These are phyloP conservation scores for Ischnura elegans DNA, from an alignment of 2,888 invertebrate species.

Conservation along the genomic window DNA sequence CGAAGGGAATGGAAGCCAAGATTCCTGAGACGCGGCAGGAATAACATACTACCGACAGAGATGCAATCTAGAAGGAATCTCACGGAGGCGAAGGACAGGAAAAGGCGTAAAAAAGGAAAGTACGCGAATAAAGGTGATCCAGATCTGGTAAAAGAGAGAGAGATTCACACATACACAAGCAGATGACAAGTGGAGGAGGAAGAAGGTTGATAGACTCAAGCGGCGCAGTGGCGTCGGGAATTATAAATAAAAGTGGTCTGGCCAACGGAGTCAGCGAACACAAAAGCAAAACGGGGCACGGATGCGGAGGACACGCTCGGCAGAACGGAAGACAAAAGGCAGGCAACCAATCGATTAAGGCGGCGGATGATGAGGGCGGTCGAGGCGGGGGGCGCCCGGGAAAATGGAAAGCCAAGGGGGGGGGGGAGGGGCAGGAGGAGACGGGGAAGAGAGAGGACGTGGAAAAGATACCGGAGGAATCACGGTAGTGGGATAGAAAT, in stretches of 20 bases:
- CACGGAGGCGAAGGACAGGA: neutral
- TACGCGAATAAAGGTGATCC: neutral
- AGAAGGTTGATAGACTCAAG: neutral
- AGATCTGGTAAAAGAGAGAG: neutral
- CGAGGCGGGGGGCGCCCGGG: neutral
- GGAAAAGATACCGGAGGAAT: neutral
- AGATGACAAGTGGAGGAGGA: neutral
- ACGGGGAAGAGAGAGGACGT: neutral
- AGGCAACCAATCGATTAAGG: conserved; percentile 43
- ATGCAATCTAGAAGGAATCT: conserved; percentile 6
- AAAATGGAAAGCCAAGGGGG: neutral
- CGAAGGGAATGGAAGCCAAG: neutral
- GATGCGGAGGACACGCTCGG: conserved; percentile 48
- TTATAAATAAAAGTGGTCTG: conserved; percentile 43
- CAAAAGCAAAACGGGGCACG: neutral
- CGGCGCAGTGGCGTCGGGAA: conserved; percentile 47
- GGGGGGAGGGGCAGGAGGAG: neutral
- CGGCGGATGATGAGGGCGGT: conserved; percentile 27
- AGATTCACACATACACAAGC: neutral
- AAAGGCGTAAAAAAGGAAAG: neutral
- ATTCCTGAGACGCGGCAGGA: conserved; percentile 44
- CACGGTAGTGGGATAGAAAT: neutral
- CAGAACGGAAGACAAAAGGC: conserved; percentile 39
- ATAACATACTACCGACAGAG: conserved; percentile 27
- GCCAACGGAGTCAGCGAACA: neutral